Evolutionary conservation across 2,888 invertebrate species (phyloP).

Genomic region (Drosophila niveifrons): DNA sequence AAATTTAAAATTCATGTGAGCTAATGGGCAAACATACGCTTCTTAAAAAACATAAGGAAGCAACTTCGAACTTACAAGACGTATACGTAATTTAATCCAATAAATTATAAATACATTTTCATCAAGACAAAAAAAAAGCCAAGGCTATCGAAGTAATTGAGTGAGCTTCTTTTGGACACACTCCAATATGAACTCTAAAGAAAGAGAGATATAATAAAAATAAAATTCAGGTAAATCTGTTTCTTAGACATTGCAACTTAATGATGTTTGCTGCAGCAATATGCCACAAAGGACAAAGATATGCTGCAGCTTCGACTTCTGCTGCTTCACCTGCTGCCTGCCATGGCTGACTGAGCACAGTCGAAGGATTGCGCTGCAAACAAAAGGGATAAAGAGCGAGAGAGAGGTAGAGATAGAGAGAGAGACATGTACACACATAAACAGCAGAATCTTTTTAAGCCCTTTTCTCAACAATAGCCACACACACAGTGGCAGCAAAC

Average conservation of each 20-base stretch:
- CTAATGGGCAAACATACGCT: slow-evolving; percentile 1
- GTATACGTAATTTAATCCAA: background rate
- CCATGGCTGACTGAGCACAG: slow-evolving; percentile 59
- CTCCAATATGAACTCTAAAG: background rate
- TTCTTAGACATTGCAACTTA: background rate
- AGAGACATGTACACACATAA: slow-evolving; percentile 12
- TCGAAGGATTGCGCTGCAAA: slow-evolving; percentile 13
- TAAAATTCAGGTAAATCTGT: background rate
- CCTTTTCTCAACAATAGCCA: slow-evolving; percentile 60
- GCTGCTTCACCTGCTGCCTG: slow-evolving; percentile 46
- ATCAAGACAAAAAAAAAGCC: background rate
- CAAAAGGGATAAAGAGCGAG: background rate
- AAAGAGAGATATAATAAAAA: background rate
- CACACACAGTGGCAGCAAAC: slow-evolving; percentile 60
- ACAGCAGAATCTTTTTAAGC: slow-evolving; percentile 46
- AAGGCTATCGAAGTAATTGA: background rate
- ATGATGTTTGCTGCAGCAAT: slow-evolving; percentile 1
- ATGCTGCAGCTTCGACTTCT: background rate
- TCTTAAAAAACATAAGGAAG: background rate
- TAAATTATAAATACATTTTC: background rate
- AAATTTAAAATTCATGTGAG: background rate
- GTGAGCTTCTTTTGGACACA: background rate
- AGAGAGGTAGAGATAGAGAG: background rate
- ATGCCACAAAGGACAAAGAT: background rate
- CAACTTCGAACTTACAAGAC: background rate